Percentiles rank a stretch among this genome's conserved stretches.
Conservation (phyloP, 2,797 vertebrate genomes). For the Lerista edwardsae region DNA sequence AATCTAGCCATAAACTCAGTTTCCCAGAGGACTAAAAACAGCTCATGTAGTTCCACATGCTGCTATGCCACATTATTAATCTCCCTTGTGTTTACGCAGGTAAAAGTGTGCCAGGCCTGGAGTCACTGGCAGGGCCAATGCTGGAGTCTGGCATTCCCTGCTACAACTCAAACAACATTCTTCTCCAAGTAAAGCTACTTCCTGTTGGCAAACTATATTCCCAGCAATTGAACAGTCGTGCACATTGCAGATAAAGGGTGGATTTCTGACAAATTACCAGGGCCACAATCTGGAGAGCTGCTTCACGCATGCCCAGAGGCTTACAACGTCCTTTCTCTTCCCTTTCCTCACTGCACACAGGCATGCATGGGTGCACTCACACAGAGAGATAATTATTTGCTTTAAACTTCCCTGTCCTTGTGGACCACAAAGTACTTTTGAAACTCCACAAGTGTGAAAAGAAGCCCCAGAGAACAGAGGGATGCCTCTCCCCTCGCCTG, state of each 20-base stretch:
- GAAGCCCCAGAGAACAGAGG: no score
- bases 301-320: neutral
- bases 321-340: neutral
- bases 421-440: no score
- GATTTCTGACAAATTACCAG: neutral
- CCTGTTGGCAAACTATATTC: conserved; percentile 35
- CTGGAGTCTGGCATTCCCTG: conserved; percentile 34
- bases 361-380: no score
- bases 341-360: neutral
- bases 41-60: neutral
- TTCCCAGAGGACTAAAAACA: conserved; percentile 7
- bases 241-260: no score
- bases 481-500: no score
- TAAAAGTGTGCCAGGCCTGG: neutral
- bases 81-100: neutral
- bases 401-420: no score
- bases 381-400: neutral
- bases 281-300: neutral
- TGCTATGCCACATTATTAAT: fast-evolving
- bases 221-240: fast-evolving
- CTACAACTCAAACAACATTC: conserved; percentile 47
- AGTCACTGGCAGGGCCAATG: fast-evolving
- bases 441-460: no score
- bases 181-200: conserved; percentile 39
- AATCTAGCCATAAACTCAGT: neutral